These are phyloP conservation scores for Tangara arthus DNA, from an alignment of 2,797 vertebrate genomes.

Conservation along the genomic window DNA sequence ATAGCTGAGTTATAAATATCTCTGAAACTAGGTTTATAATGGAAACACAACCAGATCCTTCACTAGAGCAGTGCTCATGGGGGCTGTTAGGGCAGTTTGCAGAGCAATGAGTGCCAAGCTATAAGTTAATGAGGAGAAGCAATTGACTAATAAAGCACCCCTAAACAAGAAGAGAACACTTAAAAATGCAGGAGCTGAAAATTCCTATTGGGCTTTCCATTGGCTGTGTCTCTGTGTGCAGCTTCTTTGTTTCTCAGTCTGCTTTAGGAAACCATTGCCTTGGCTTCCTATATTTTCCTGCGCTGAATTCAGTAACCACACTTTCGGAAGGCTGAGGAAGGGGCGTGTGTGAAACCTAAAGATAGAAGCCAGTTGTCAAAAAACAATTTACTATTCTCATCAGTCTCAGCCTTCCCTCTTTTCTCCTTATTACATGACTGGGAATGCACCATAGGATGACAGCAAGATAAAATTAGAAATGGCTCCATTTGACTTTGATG, in stretches of 20 bases:
- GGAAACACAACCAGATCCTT: slow-evolving; percentile 50
- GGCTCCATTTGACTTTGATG: slow-evolving; percentile 18
- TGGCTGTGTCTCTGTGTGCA: neutral
- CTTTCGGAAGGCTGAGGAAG: neutral
- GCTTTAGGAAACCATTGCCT: slow-evolving; percentile 22
- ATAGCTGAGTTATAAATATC: slow-evolving; percentile 64
- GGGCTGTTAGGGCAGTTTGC: slow-evolving; percentile 58
- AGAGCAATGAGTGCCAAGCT: neutral
- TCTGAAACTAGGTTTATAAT: slow-evolving; percentile 47
- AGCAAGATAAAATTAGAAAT: slow-evolving; percentile 49
- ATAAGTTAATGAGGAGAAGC: slow-evolving; percentile 41
- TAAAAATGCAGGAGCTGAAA: slow-evolving; percentile 30
- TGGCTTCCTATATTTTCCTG: neutral
- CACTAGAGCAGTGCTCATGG: slow-evolving; percentile 16
- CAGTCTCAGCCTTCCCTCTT: slow-evolving; percentile 28
- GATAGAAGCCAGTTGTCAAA: slow-evolving; percentile 42
- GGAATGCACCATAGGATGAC: slow-evolving; percentile 5
- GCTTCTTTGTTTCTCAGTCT: slow-evolving; percentile 13
- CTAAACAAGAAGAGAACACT: slow-evolving; percentile 36
- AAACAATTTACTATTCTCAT: slow-evolving; percentile 47
- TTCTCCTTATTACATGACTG: neutral
- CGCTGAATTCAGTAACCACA: neutral
- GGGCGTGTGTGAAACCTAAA: neutral
- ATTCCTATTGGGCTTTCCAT: neutral
- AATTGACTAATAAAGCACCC: slow-evolving; percentile 48